A percentile compares a stretch with the other conserved stretches of the same genome.
Evolutionary conservation across 1,140 invertebrate species (phyloP).

Genomic region (Cotesia glomerata): DNA sequence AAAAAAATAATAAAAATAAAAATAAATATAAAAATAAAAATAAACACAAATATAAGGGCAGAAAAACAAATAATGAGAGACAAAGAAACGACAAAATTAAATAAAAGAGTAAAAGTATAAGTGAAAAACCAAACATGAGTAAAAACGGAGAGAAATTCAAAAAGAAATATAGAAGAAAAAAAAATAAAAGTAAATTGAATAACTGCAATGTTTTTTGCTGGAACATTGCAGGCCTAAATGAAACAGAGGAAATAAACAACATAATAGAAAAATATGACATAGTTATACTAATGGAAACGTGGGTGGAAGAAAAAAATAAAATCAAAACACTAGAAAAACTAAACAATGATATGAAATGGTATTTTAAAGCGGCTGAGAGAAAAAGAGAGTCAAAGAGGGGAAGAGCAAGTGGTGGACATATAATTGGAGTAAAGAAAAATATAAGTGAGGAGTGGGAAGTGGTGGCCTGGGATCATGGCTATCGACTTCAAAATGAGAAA

Average conservation of each 20-base stretch:
- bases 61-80: no score
- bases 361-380: slow-evolving; percentile 1
- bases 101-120: no score
- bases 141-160: no score
- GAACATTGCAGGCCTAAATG: slow-evolving; percentile 14
- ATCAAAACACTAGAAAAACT: neutral
- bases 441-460: neutral
- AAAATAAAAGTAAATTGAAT: neutral
- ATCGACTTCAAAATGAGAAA: neutral
- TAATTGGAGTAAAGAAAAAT: slow-evolving; percentile 25
- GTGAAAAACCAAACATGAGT: no score
- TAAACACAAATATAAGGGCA: no score
- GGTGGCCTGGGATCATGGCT: neutral
- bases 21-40: no score
- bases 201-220: neutral
- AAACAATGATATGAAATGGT: slow-evolving; percentile 10
- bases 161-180: no score
- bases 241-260: slow-evolving; percentile 21
- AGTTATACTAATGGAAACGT: slow-evolving; percentile 29
- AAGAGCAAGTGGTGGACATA: slow-evolving; percentile 22
- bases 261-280: slow-evolving; percentile 20
- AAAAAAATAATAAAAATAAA: no score
- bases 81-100: no score
- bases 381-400: slow-evolving; percentile 22
- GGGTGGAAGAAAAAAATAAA: slow-evolving; percentile 24